Evolutionary conservation across 2,113 vertebrate genomes (phyloP).

Genomic region (Tenrec ecaudatus): DNA sequence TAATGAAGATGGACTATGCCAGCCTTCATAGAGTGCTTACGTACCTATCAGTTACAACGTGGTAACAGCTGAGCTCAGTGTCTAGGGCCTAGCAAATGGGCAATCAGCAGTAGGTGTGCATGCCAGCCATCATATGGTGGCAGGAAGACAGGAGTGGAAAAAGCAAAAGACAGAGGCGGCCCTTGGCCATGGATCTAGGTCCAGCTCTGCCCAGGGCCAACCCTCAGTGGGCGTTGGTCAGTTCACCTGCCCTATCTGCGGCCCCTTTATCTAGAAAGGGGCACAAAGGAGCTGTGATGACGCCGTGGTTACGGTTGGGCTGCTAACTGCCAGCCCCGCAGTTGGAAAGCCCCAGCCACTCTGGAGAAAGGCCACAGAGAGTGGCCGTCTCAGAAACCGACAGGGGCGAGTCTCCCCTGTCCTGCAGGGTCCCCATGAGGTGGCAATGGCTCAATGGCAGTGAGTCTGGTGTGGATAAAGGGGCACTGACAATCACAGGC

Average conservation of each 20-base stretch:
- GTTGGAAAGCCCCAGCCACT: too few relatives aligned
- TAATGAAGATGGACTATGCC: neutral
- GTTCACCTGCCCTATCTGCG: neutral
- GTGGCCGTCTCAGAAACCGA: too few relatives aligned
- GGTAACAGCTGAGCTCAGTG: neutral
- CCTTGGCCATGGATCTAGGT: neutral
- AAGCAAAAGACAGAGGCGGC: neutral
- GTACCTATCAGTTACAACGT: neutral
- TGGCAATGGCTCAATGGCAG: too few relatives aligned
- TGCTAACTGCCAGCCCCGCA: too few relatives aligned
- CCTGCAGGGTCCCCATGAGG: too few relatives aligned
- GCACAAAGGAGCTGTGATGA: too few relatives aligned
- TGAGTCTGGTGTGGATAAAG: neutral
- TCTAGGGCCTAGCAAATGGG: neutral
- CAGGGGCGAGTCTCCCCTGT: too few relatives aligned
- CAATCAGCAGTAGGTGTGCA: neutral
- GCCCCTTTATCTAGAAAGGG: neutral
- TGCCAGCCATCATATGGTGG: neutral
- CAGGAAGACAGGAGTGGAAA: neutral
- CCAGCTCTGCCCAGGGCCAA: neutral
- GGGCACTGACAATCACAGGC: neutral
- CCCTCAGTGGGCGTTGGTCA: neutral
- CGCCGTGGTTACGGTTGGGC: too few relatives aligned
- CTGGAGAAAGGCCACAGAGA: too few relatives aligned
- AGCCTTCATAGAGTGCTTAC: neutral